Conservation (phyloP, 2,113 vertebrate species). For the Phrynocephalus versicolor region DNA sequence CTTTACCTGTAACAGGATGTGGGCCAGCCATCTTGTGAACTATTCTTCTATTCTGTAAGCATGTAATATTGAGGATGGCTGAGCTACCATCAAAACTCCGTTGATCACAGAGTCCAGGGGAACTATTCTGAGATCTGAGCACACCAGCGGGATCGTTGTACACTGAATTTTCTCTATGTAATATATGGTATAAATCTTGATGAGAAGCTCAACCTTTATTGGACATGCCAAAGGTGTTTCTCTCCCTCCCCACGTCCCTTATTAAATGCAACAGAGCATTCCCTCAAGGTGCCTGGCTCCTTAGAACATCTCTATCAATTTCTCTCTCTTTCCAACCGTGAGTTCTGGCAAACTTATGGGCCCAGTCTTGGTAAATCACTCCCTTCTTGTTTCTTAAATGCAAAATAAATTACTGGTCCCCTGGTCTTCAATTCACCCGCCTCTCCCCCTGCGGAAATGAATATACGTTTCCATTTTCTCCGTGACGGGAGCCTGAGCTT, state of each 20-base stretch:
- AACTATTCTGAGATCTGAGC: slow-evolving; percentile 72
- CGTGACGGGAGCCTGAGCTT: neutral
- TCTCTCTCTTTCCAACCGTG: slow-evolving; percentile 36
- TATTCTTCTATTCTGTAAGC: slow-evolving; percentile 60
- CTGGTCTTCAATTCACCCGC: neutral
- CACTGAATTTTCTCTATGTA: slow-evolving; percentile 66
- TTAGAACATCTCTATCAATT: slow-evolving; percentile 62
- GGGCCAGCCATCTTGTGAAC: slow-evolving; percentile 54
- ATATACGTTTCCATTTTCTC: slow-evolving; percentile 10
- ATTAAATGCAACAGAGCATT: slow-evolving; percentile 62
- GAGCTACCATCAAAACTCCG: slow-evolving; percentile 71
- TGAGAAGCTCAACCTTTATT: slow-evolving; percentile 69
- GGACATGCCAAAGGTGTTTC: slow-evolving; percentile 70
- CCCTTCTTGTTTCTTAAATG: slow-evolving; percentile 10
- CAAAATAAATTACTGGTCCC: neutral
- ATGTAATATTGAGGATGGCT: slow-evolving; percentile 65
- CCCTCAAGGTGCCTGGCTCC: slow-evolving; percentile 33
- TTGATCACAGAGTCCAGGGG: slow-evolving; percentile 72
- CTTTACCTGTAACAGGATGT: too few relatives aligned
- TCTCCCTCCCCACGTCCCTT: slow-evolving; percentile 46
- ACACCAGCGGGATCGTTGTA: slow-evolving; percentile 59
- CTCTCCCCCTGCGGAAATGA: neutral
- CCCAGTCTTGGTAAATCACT: slow-evolving; percentile 28
- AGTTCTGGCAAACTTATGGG: slow-evolving; percentile 33
- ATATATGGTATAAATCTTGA: slow-evolving; percentile 73